These are phyloP conservation scores for Haemorhous mexicanus DNA, from an alignment of 2,113 vertebrate genomes.

Conservation along the genomic window DNA sequence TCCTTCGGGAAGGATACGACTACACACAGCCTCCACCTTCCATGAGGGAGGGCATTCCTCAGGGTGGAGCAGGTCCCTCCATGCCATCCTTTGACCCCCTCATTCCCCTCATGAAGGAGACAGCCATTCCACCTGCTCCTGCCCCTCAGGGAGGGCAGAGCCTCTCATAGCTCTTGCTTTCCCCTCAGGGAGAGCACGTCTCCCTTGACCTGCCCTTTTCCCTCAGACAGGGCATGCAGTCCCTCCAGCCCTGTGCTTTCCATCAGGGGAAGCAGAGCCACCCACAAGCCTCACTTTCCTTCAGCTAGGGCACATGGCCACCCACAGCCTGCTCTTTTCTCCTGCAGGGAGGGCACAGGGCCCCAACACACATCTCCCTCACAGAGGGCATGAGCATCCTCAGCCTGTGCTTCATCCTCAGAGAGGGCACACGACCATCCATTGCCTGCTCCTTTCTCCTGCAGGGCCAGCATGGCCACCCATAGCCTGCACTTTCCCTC, in stretches of 20 bases:
- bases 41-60: neutral
- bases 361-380: neutral
- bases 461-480: too few relatives aligned
- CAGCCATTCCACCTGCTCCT: neutral
- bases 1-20: accelerated
- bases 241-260: accelerated
- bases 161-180: neutral
- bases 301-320: neutral
- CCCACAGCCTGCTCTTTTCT: neutral
- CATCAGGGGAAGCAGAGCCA: neutral
- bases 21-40: accelerated
- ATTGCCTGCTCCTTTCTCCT: neutral
- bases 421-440: neutral
- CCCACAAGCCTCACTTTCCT: neutral
- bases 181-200: neutral
- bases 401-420: neutral
- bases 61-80: accelerated
- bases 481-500: neutral
- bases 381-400: neutral
- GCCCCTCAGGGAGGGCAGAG: neutral
- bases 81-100: accelerated
- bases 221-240: neutral
- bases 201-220: neutral
- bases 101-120: neutral
- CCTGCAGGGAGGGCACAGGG: neutral